Base-by-base conservation (phyloP, 2,888 invertebrate species). In the Amorpha juglandis region DNA sequence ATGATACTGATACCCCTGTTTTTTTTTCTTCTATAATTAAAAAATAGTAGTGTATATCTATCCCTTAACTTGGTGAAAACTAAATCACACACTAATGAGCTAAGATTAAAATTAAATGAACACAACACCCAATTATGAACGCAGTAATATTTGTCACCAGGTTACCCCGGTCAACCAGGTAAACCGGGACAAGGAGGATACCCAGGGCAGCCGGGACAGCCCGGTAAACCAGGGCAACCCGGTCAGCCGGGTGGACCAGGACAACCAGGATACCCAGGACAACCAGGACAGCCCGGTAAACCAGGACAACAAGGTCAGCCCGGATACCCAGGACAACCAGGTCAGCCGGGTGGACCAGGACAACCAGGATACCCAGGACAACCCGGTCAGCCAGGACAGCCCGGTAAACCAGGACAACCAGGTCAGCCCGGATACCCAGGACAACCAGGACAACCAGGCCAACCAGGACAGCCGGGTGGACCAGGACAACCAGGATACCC, bases 171-270 rank as follows among this genome's bases (percentile, higher is more conserved):
- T 6, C 42, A 71, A 21, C 71, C 74, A 12, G 72, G 71, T 9
- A 48, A 72, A 19, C 71, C 70, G 0, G 75, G 77, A 0, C 2
- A 74, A 6, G 95, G 95, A 0, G 94, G 91, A 51, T 86, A 81
- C 11, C 94, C 94, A 12, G 89, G 88, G 0, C 12, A 74, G 0
- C 76, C 76, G 1, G 81, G 73, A n/a, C n/a, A 74, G 4, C 95
- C 95, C 0, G 94, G 91, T 50, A 86, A 81, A 11, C 94, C 94
- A 12, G 89, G 88, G 0, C 12, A 74, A 1, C 76, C 76, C 1
- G 81, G 73, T 2, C 92, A 71, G 14, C 71, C 74, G 1, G 78
- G 76, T 1, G 69, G 74, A 19, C 72, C 73, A 0, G 73, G 73
- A 0, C 66, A 58, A 14, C 92, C 16, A 77, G 82, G 69, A 77